phyloP scores from a whole-genome alignment of 1,140 invertebrate species.

The Nebria ingens region DNA sequence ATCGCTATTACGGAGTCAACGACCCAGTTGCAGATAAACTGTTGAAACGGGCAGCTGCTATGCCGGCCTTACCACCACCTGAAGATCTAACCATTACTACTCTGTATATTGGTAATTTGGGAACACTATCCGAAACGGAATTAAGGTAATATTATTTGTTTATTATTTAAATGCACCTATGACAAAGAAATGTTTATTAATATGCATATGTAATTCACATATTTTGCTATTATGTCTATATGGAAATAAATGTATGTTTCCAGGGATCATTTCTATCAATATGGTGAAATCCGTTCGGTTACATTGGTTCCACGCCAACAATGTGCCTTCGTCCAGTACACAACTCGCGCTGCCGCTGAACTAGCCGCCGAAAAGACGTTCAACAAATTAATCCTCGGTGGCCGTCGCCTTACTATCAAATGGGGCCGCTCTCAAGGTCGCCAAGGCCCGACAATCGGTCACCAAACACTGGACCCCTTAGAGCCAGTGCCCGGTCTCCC shows the following conservation, averaged over 20 bases:
- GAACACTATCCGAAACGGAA: slow-evolving; percentile 85
- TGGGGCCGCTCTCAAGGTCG: slow-evolving; percentile 86
- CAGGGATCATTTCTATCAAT: slow-evolving; percentile 93
- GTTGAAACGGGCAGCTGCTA: slow-evolving; percentile 80
- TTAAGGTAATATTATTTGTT: slow-evolving; percentile 45
- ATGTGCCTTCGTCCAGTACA: slow-evolving; percentile 97
- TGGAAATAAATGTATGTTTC: slow-evolving; percentile 18
- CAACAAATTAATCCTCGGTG: slow-evolving; percentile 85
- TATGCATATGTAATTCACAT: background rate
- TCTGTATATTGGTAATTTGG: slow-evolving; percentile 89
- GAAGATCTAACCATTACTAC: slow-evolving; percentile 96
- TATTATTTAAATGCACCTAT: background rate
- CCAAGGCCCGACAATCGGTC: slow-evolving; percentile 27
- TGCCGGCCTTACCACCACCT: slow-evolving; percentile 90
- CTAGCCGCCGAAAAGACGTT: slow-evolving; percentile 92
- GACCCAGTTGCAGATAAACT: slow-evolving; percentile 99
- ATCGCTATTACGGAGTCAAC: slow-evolving; percentile 95
- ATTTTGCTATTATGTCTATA: slow-evolving; percentile 2
- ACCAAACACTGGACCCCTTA: slow-evolving; percentile 37
- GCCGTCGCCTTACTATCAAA: slow-evolving; percentile 83
- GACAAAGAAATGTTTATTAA: background rate
- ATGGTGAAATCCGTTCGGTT: slow-evolving; percentile 93
- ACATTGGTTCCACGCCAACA: slow-evolving; percentile 88
- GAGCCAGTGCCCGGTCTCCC: slow-evolving; percentile 85
- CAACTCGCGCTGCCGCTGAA: slow-evolving; percentile 79